phyloP scores from a whole-genome alignment of 1,140 invertebrate genomes.

The Zaprionus tsacasi region DNA sequence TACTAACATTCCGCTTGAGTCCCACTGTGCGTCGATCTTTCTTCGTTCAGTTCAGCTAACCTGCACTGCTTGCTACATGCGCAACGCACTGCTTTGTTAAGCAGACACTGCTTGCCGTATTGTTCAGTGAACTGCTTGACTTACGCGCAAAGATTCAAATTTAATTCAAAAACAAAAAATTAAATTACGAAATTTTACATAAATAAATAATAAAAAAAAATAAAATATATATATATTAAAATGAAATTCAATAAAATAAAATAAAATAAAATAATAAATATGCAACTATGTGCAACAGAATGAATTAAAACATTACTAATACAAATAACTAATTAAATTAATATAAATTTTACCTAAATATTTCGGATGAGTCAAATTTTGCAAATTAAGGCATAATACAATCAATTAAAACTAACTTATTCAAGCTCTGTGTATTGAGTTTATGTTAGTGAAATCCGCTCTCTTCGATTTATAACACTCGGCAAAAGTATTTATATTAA shows the following conservation, averaged over 20 bases:
- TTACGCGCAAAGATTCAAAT: neutral
- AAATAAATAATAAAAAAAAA: neutral
- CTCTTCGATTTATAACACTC: neutral
- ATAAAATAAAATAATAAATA: too few relatives aligned
- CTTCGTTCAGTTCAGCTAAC: constrained; percentile 10
- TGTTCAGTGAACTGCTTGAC: constrained; percentile 18
- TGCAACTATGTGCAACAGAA: too few relatives aligned
- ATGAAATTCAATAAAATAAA: neutral
- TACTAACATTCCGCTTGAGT: too few relatives aligned
- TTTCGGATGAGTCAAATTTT: too few relatives aligned
- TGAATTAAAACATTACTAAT: neutral
- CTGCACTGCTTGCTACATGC: neutral
- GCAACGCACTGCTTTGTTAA: neutral
- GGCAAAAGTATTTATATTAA: neutral
- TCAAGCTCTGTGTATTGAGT: neutral
- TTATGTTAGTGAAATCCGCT: neutral
- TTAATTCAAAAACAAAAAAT: too few relatives aligned
- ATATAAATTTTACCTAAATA: too few relatives aligned
- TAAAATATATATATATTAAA: neutral
- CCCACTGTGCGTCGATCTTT: constrained; percentile 8
- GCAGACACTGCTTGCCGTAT: constrained; percentile 19
- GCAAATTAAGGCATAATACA: too few relatives aligned
- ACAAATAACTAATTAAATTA: too few relatives aligned
- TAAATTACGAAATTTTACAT: neutral
- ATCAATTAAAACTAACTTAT: neutral